Evolutionary conservation across 2,797 vertebrate genomes (phyloP).

Genomic region (Alosa sapidissima): DNA sequence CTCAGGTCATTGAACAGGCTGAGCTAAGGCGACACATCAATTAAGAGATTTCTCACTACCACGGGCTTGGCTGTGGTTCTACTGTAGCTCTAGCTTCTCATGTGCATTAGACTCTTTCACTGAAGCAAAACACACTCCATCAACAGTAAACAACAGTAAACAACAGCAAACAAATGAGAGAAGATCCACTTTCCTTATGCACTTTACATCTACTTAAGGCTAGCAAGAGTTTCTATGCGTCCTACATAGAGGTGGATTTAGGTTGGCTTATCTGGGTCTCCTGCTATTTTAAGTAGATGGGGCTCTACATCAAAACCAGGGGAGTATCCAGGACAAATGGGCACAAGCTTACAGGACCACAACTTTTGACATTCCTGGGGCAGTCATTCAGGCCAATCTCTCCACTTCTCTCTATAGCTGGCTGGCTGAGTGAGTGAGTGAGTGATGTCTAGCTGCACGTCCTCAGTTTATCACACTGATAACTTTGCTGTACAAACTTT

Average conservation of each 20-base stretch:
- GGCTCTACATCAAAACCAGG: conserved; percentile 16
- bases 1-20: background rate
- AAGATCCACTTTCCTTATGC: background rate
- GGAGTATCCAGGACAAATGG: conserved; percentile 22
- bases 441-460: background rate
- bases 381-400: background rate
- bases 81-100: background rate
- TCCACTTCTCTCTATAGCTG: background rate
- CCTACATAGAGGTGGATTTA: conserved; percentile 53
- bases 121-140: background rate
- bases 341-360: background rate
- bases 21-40: background rate
- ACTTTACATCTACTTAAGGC: background rate
- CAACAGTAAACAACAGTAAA: background rate
- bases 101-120: background rate
- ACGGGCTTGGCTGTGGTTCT: background rate
- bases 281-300: conserved; percentile 53
- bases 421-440: too few relatives aligned
- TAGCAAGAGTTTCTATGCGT: background rate
- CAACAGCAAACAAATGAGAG: background rate
- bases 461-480: background rate
- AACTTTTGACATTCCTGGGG: background rate
- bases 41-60: background rate
- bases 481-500: background rate
- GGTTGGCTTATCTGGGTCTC: conserved; percentile 59